Evolutionary conservation across 2,888 invertebrate species (phyloP).

Genomic region (Catocala fraxini): DNA sequence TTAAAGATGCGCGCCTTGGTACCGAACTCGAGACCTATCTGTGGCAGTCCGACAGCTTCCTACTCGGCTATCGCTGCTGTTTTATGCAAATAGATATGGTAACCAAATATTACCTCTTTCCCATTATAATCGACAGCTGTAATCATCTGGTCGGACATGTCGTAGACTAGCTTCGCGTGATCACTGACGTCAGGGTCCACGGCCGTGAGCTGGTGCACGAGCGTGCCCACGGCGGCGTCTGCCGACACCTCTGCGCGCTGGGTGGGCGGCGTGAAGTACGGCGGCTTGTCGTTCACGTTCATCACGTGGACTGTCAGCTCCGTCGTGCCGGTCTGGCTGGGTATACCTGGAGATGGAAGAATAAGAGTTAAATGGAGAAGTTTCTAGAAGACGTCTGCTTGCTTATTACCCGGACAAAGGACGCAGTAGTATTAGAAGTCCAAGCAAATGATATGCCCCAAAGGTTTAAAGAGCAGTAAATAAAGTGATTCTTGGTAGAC

Average conservation of each 20-base stretch:
- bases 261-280: conserved; percentile 92
- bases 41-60: no score
- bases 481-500: no score
- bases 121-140: conserved; percentile 95
- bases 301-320: conserved; percentile 93
- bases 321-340: conserved; percentile 93
- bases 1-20: no score
- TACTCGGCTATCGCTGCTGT: no score
- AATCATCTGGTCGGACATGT: conserved; percentile 90
- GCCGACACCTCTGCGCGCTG: conserved; percentile 94
- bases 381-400: no score
- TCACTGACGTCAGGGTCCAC: conserved; percentile 93
- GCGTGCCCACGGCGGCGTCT: conserved; percentile 91
- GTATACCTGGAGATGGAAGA: conserved; percentile 88
- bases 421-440: no score
- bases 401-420: no score
- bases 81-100: no score
- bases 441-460: no score
- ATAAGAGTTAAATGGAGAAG: neutral
- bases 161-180: conserved; percentile 90
- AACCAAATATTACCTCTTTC: conserved; percentile 91
- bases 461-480: no score
- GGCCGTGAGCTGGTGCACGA: conserved; percentile 91
- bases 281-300: conserved; percentile 96
- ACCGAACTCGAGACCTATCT: no score